phyloP scores from a whole-genome alignment of 2,888 invertebrate genomes.

The Synanthedon tipuliformis region DNA sequence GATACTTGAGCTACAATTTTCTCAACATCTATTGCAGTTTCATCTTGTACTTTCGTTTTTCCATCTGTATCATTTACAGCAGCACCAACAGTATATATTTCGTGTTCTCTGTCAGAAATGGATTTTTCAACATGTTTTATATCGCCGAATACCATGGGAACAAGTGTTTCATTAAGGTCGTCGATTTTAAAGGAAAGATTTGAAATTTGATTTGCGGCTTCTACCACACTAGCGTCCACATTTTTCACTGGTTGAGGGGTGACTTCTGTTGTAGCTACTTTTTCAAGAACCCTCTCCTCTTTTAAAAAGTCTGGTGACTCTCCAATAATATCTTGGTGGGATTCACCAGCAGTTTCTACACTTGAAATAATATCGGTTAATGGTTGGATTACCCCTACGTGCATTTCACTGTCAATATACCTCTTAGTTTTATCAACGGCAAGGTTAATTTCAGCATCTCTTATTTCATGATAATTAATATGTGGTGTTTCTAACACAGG shows the following conservation, averaged over 20 bases:
- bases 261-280: conserved; percentile 1
- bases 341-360: too few relatives aligned
- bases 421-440: conserved; percentile 4
- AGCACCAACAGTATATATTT: conserved; percentile 1
- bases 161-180: conserved; percentile 29
- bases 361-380: too few relatives aligned
- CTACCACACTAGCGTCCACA: too few relatives aligned
- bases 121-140: conserved; percentile 20
- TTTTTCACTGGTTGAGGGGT: not conserved
- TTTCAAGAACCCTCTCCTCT: conserved; percentile 3
- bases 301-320: not conserved
- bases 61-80: conserved; percentile 2
- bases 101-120: conserved; percentile 6
- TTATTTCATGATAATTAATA: conserved; percentile 30
- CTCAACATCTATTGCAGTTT: not conserved
- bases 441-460: conserved; percentile 22
- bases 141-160: conserved; percentile 23
- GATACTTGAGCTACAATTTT: too few relatives aligned
- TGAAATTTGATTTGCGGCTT: too few relatives aligned
- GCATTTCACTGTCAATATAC: not conserved
- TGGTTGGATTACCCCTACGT: too few relatives aligned
- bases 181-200: conserved; percentile 19
- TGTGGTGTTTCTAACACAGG: conserved; percentile 7
- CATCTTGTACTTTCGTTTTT: not conserved
- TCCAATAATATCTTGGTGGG: too few relatives aligned